Evolutionary conservation across 2,113 vertebrate species (phyloP), one percentile per base, ranked within the genome.

Genomic region (Gnathonemus longibarbis): DNA sequence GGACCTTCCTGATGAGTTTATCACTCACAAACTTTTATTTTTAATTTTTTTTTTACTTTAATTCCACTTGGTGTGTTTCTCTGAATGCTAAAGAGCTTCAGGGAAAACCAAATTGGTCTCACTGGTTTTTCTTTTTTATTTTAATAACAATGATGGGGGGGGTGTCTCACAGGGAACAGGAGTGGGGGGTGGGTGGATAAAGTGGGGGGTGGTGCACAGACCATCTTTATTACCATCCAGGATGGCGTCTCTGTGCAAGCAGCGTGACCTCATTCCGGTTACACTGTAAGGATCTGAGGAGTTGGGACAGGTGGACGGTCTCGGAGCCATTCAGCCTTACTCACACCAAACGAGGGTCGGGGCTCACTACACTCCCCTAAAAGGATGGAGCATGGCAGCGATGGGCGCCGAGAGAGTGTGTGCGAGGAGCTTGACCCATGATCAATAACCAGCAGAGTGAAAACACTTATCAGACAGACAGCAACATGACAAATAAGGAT

Each of bases 161-260:
- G 31, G 31, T 17, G n/a, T 74, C 9, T 35, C 27, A 17, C 13
- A 5, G 31, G 70, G 95, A 94, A 95, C 95, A 93, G 95, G 94
- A 95, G 94, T 95, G 95, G 95, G 52, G 93, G 95, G 95, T 45
- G 93, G 90, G 91, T 93, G 17, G 42, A 45, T 45, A 21, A 7
- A 10, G 80, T 7, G 74, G 74, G 77, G 39, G 31, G 35, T 19
- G 77, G 35, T 13, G 5, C 74, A 42, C 74, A 80, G 74, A 24
- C 80, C 96, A 96, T 95, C 95, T 96, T 96, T 96, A 96, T 96
- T 96, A 96, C 96, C 95, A 96, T 96, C 95, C 96, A 94, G 93
- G n/a, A n/a, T 4, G 58, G 58, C 58, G 27, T 11, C 9, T 4
- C 9, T 27, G 62, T 13, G 27, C n/a, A 31, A 70, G 62, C 62